phyloP scores from a whole-genome alignment of 2,888 invertebrate genomes.

The Morinoia aosen region DNA sequence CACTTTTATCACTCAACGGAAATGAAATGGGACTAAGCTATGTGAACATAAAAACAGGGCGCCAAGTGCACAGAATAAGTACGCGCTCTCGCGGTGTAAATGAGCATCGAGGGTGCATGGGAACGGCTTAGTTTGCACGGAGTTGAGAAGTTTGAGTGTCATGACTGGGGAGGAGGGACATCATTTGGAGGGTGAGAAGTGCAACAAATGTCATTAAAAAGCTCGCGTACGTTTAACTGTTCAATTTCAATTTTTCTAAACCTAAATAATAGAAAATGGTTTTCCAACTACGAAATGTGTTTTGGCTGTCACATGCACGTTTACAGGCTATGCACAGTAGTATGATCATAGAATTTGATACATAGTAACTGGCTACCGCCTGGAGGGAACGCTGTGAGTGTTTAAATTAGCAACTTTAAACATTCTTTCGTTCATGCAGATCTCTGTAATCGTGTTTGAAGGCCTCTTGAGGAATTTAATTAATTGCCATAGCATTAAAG shows the following conservation, averaged over 20 bases:
- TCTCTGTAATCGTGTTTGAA: not conserved
- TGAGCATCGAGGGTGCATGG: not conserved
- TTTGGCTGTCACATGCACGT: too few species aligned
- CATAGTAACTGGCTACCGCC: not conserved
- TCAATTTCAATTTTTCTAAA: not conserved
- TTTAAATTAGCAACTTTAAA: not conserved
- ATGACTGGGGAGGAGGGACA: not conserved
- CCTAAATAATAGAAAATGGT: too few species aligned
- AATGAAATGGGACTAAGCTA: constrained; percentile 19
- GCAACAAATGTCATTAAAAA: not conserved
- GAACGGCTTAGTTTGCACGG: not conserved
- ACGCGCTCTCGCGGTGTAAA: not conserved
- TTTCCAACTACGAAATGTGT: too few species aligned
- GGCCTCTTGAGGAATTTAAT: not conserved
- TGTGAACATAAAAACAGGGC: constrained; percentile 8
- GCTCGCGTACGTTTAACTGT: not conserved
- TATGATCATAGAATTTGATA: too few species aligned
- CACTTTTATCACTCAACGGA: not conserved
- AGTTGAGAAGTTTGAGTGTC: not conserved
- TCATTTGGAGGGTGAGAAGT: not conserved
- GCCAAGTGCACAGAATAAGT: not conserved
- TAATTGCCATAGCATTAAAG: not conserved
- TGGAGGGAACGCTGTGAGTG: not conserved
- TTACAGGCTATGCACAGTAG: too few species aligned
- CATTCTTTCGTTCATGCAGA: not conserved